Base-by-base conservation (phyloP, 2,888 invertebrate genomes). In the Nemoura dubitans region DNA sequence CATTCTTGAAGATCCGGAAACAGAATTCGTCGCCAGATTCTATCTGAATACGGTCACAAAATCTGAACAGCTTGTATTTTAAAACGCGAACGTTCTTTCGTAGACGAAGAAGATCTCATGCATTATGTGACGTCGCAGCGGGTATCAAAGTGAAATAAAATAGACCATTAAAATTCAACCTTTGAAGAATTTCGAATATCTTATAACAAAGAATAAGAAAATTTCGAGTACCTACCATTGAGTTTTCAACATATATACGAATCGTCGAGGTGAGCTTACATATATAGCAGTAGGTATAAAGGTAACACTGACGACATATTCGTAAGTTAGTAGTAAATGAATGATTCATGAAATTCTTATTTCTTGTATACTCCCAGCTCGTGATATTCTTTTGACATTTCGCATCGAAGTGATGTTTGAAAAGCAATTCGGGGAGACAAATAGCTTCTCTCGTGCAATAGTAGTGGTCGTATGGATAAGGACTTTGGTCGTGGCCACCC, bases 131-230 rank as follows among this genome's bases (percentile, higher is more conserved):
- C 59, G 14, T 59, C 59, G 59, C 59, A 59, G 3, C 21, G 59
- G 21, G 21, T 59, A 59, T 59, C 59, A 59, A 59, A 59, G 59
- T 59, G 59, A 59, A 59, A 59, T 59, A 59, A 59, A 59, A 59
- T 59, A 59, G 59, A 59, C 59, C 59, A 59, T 59, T 59, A 59
- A 59, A 59, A 59, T 59, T 3, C 59, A 59, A 59, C 59, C 59
- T 59, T 59, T 59, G 59, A 59, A 59, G 59, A 59, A 59, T 21
- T 3, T 59, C 59, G 21, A 21, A 59, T 10, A 16, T 59, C 59
- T 21, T 21, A 59, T 59, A 14, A 59, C 59, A 59, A 59, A 59
- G 59, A 21, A 59, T 21, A 59, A 59, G 59, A 59, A 10, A 59
- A 59, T 59, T 59, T 59, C 59, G 59, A 59, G 59, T 59, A 21